Base-by-base conservation (phyloP, 2,797 vertebrate genomes). In the Miichthys miiuy region DNA sequence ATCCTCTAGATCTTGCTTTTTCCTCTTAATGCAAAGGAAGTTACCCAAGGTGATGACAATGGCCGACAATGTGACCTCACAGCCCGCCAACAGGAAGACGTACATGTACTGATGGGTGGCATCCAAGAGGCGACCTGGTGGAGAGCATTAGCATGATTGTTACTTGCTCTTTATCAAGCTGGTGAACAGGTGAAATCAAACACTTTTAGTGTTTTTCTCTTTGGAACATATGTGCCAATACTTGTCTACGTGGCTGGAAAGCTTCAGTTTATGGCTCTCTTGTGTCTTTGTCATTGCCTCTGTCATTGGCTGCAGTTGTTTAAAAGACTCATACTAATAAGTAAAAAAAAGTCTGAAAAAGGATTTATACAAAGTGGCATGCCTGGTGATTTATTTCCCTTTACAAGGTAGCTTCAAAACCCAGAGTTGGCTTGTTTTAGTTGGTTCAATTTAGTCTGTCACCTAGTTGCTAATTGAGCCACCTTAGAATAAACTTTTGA, bases 21-120 rank as follows among this genome's bases (percentile, higher is more conserved):
- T 93, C 81, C 70, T 96, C 68, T 86, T 92, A 50, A 98, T 94
- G 84, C 96, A 98, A 69, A 97, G 92, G 88, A 94, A 91, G 87
- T 97, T 98, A 52, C 96, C 97, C 64, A 94, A 6, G 80, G 89
- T 90, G 0, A 99, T 42, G 25, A 98, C 93, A 0, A 97, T 46
- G 42, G 97, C 95, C 0, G 98, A 94, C 30, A 95, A 87, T 3
- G 94, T 82, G 71, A 99, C 97, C 93, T 97, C 96, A 3, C 89
- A 86, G 58, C 97, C 97, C 6, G 97, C 97, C 94, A 96, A 84
- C 85, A 97, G 88, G 88, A 99, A 98, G 79, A 98, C 95, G 0
- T 94, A 96, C 96, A 95, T 96, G 94, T 97, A 98, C 85, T 96
- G 91, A 0, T 92, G 76, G 0, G 97, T 98, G 16, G 90, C 83